Percentiles rank a stretch among this genome's conserved stretches.
These are phyloP conservation scores for Protomyctophum bolini DNA, from an alignment of 2,113 vertebrate genomes.

Conservation along the genomic window DNA sequence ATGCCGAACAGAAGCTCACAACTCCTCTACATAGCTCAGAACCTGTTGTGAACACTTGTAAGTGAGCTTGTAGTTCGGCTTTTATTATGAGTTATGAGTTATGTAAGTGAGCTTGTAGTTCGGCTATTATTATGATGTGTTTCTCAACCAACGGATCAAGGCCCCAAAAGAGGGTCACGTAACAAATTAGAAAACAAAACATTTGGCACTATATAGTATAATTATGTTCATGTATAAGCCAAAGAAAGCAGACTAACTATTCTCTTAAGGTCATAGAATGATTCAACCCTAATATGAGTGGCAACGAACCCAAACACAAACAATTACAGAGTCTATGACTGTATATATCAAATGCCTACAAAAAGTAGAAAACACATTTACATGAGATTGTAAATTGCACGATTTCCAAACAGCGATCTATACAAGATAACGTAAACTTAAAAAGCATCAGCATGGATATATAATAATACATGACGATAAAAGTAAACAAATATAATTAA, in stretches of 20 bases:
- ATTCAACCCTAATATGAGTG: not conserved
- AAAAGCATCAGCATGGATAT: not conserved
- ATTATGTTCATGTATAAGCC: too few relatives aligned
- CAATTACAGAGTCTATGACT: not conserved
- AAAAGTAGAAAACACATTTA: not conserved
- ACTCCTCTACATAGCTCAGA: too few relatives aligned
- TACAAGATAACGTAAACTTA: conserved; percentile 1
- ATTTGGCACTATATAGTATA: too few relatives aligned
- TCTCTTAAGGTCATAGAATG: too few relatives aligned
- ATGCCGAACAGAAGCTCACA: too few relatives aligned
- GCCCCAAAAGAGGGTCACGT: too few relatives aligned
- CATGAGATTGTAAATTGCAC: not conserved
- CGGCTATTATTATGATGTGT: not conserved
- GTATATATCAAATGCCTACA: not conserved
- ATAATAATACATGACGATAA: not conserved
- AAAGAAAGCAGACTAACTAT: too few relatives aligned
- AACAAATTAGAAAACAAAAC: too few relatives aligned
- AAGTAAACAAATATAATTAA: not conserved
- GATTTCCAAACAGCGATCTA: not conserved
- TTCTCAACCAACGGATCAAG: too few relatives aligned
- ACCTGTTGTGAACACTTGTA: too few relatives aligned
- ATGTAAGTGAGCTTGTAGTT: not conserved
- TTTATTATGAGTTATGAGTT: too few relatives aligned
- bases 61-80: not conserved
- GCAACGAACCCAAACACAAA: not conserved